Evolutionary conservation across 2,888 invertebrate species (phyloP).

Genomic region (Dorcus hopei): DNA sequence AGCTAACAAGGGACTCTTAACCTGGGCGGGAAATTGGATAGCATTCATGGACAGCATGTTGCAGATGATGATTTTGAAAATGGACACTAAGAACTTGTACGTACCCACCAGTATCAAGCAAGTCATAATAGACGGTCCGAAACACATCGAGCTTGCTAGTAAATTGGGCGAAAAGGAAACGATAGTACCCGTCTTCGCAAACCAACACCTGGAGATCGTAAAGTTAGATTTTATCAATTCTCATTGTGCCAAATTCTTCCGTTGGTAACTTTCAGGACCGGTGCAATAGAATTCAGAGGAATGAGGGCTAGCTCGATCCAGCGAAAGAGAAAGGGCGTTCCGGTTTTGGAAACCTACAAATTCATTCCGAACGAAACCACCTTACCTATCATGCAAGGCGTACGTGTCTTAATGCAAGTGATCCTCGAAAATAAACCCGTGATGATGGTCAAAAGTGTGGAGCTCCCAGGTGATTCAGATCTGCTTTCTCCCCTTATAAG

Average conservation of each 20-base stretch:
- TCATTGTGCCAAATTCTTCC: not conserved
- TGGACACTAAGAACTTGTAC: slow-evolving; percentile 64
- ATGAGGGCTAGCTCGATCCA: slow-evolving; percentile 74
- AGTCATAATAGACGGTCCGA: slow-evolving; percentile 21
- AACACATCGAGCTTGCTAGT: slow-evolving; percentile 21
- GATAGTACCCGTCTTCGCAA: slow-evolving; percentile 42
- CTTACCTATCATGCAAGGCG: slow-evolving; percentile 41
- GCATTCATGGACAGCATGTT: slow-evolving; percentile 86
- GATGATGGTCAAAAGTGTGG: slow-evolving; percentile 60
- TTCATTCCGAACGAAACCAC: slow-evolving; percentile 62
- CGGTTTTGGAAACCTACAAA: slow-evolving; percentile 71
- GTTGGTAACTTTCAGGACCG: slow-evolving; percentile 51
- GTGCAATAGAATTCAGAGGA: slow-evolving; percentile 75
- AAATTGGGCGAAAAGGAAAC: slow-evolving; percentile 29
- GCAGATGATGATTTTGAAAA: slow-evolving; percentile 70
- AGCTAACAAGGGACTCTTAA: slow-evolving; percentile 51
- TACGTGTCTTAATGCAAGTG: slow-evolving; percentile 65
- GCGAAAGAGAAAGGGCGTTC: slow-evolving; percentile 64
- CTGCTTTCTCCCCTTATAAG: slow-evolving; percentile 55
- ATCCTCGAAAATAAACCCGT: slow-evolving; percentile 67
- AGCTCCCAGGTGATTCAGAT: slow-evolving; percentile 33
- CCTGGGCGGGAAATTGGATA: slow-evolving; percentile 83
- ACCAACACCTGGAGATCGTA: slow-evolving; percentile 42
- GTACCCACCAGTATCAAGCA: slow-evolving; percentile 57
- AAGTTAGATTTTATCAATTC: slow-evolving; percentile 10